Evolutionary conservation across 2,113 vertebrate species (phyloP), one percentile per base, ranked within the genome.

Genomic region (Cettia cetti): DNA sequence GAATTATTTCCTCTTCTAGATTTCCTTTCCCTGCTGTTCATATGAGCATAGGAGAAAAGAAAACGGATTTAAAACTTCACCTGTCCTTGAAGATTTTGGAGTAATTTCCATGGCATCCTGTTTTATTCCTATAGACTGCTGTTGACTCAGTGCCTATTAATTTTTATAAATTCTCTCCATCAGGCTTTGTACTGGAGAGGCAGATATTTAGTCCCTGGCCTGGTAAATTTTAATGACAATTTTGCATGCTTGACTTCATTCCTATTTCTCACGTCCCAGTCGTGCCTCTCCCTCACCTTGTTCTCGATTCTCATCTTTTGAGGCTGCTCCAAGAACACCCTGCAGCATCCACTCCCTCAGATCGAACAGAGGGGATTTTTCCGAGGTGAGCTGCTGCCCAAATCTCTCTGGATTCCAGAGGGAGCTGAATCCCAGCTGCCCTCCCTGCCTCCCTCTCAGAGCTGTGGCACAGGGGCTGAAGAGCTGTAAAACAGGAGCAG

Each of bases 221-320:
- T 94, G 94, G 94, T 95, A 89, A 91, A 97, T 96, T 94, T 95
- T 95, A 95, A 95, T 96, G 91, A 95, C 91, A 94, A 95, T 97
- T 96, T 95, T 95, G 81, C 93, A 95, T 86, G 89, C 91, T 94
- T 97, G 89, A 91, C 81, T 95, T 92, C 12, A 81, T 79, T 92
- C 76, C 91, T 91, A 72, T 96, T 94, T 94, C 92, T 61, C 14
- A 5, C 1, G 18, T 95, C 89, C 92, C 96, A 60, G 53, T 35
- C 3, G 23, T 87, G 81, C 47, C 13, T 82, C 13, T 86, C 77
- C 81, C 81, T 91, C 91, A 85, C 89, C 84, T 82, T 78, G 37
- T 57, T 84, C 89, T 92, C 14, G 24, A 18, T 71, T 82, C 15
- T 27, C 59, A 40, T 44, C 44, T 64, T 90, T 37, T 13, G 84